Evolutionary conservation across 2,888 invertebrate genomes (phyloP), one percentile per base, ranked within the genome.

Genomic region (Cyclophora albipunctata): DNA sequence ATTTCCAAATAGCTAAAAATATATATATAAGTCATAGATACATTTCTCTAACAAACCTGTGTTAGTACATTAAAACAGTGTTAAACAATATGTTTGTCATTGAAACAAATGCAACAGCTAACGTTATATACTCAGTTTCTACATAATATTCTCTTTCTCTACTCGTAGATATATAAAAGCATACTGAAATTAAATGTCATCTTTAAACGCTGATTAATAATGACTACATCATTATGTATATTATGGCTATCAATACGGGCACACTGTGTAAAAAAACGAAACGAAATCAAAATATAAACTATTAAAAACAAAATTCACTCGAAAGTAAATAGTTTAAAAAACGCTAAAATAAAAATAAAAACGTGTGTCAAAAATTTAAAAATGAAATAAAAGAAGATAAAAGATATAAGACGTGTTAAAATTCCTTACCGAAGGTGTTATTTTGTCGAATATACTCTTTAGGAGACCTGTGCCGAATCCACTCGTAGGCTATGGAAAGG

Each of bases 371-470:
- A 75, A 20, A 62, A 76, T 67, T 69, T 7, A 34, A 78, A 71
- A 78, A 81, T 73, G 64, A 78, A 76, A 75, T 67, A 75, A 81
- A 77, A 71, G 65, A 74, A 64, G 59, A 68, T 75, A 67, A 78
- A 77, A 75, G 75, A 68, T 79, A 84, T 43, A 85, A 84, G 79
- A 84, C 84, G 87, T 87, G 84, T 87, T 82, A 86, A 87, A 87
- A 88, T 86, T 87, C 87, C 89, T 89, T 89, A 89, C 89, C 89
- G 89, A 89, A 87, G 89, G 89, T 81, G 89, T 89, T 87, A 89
- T 89, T 89, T 89, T 89, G 89, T 89, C 89, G 89, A 89, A 89
- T 86, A 89, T 89, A 88, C 89, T 89, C 89, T 89, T 89, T 88
- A 89, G 89, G 67, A 89, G 89, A 78, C 89, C 89, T 85, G 89